These are phyloP conservation scores for Brachyrhaphis roseni DNA, from an alignment of 2,797 vertebrate genomes.

Conservation along the genomic window DNA sequence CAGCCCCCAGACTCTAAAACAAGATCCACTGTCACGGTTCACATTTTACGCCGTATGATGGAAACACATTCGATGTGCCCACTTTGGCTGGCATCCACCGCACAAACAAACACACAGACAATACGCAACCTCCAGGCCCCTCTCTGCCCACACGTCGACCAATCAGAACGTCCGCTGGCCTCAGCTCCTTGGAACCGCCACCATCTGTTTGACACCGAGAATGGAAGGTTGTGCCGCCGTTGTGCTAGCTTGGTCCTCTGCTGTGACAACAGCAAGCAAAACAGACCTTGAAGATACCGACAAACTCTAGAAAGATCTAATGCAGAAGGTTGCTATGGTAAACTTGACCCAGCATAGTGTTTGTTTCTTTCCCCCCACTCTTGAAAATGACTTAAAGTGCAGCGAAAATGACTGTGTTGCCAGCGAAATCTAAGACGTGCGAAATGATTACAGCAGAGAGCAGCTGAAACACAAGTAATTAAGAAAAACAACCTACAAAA, in stretches of 20 bases:
- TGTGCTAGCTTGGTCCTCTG: constrained; percentile 3
- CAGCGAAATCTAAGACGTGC: background rate
- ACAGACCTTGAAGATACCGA: constrained; percentile 43
- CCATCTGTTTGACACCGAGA: constrained; percentile 68
- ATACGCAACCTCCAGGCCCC: background rate
- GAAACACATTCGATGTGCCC: background rate
- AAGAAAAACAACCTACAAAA: background rate
- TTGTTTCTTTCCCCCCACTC: background rate
- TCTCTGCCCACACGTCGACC: constrained; percentile 22
- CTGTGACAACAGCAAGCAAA: constrained; percentile 50
- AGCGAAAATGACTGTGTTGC: background rate
- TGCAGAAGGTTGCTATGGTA: background rate
- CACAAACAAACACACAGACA: constrained; percentile 1
- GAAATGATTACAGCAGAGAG: background rate
- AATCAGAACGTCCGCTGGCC: constrained; percentile 44
- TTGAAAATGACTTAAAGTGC: background rate
- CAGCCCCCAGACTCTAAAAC: background rate
- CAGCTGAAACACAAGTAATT: background rate
- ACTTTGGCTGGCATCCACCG: background rate
- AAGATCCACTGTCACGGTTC: background rate
- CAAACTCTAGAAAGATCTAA: constrained; percentile 19
- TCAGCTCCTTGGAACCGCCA: constrained; percentile 49
- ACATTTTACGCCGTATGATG: background rate
- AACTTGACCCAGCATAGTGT: background rate
- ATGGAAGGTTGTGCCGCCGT: constrained; percentile 17